Evolutionary conservation across 2,113 vertebrate genomes (phyloP).

Genomic region (Alectura lathami): DNA sequence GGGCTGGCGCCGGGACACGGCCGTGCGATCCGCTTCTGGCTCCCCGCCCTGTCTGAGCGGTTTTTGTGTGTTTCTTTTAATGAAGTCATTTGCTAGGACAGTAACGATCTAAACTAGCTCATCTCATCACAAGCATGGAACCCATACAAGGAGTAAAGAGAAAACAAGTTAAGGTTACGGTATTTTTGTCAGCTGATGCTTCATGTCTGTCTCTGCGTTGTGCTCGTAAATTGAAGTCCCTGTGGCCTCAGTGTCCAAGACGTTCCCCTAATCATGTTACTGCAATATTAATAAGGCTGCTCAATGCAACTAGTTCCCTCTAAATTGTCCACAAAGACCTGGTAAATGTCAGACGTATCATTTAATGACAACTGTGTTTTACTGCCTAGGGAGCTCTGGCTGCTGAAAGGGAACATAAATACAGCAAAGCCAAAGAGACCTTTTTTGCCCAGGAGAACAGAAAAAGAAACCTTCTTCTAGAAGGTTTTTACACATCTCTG

Average conservation of each 20-base stretch:
- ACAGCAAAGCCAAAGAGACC: background rate
- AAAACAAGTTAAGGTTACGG: background rate
- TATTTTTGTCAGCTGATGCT: slow-evolving; percentile 15
- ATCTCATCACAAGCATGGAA: background rate
- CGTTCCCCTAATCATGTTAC: slow-evolving; percentile 57
- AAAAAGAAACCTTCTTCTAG: background rate
- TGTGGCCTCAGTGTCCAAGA: background rate
- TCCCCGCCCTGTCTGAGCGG: background rate
- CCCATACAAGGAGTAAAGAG: background rate
- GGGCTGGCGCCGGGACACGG: too few species aligned
- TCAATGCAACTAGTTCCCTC: slow-evolving; percentile 64
- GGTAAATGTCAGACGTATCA: slow-evolving; percentile 78
- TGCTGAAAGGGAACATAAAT: background rate
- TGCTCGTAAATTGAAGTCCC: slow-evolving; percentile 47
- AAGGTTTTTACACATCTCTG: background rate
- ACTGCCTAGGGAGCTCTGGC: background rate
- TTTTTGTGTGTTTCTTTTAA: background rate
- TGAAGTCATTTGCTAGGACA: background rate
- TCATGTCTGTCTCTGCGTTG: background rate
- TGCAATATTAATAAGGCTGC: slow-evolving; percentile 70
- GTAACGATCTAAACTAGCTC: background rate
- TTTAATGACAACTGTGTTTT: slow-evolving; percentile 68
- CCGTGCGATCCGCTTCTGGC: background rate
- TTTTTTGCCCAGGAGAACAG: background rate
- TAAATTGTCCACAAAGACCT: slow-evolving; percentile 74